phyloP scores from a whole-genome alignment of 2,113 vertebrate species.

The Eurystomus gularis region DNA sequence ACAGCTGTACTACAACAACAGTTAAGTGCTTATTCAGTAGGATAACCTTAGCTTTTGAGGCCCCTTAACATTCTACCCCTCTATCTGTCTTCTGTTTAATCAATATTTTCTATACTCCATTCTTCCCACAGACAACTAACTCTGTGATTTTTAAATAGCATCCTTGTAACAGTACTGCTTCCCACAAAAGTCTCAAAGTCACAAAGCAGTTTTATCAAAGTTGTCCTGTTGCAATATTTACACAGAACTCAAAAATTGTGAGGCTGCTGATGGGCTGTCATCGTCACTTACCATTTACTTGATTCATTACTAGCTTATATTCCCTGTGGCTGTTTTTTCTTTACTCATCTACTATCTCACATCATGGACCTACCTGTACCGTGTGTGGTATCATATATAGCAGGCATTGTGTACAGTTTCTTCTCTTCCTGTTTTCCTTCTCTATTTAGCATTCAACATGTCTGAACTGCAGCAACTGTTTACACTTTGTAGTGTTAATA shows the following conservation, averaged over 20 bases:
- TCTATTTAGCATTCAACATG: not conserved
- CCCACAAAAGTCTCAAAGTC: not conserved
- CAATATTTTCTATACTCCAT: not conserved
- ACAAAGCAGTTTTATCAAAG: not conserved
- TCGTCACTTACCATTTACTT: not conserved
- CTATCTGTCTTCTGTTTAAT: not conserved
- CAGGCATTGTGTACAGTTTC: fast-evolving
- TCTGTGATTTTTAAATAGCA: not conserved
- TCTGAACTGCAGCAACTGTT: not conserved
- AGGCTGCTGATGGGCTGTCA: not conserved
- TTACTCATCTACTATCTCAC: not conserved
- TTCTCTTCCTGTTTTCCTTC: not conserved
- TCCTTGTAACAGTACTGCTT: not conserved
- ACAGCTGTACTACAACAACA: not conserved
- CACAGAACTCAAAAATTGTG: not conserved
- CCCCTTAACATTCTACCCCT: not conserved
- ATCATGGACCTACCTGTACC: not conserved
- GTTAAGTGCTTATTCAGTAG: not conserved
- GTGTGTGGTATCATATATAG: not conserved
- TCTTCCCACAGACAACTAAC: not conserved
- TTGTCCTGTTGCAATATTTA: not conserved
- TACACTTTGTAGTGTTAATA: not conserved
- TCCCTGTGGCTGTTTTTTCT: not conserved
- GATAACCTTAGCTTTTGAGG: not conserved
- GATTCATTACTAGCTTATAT: not conserved